phyloP scores from a whole-genome alignment of 2,113 vertebrate species.

The Hippocampus comes region DNA sequence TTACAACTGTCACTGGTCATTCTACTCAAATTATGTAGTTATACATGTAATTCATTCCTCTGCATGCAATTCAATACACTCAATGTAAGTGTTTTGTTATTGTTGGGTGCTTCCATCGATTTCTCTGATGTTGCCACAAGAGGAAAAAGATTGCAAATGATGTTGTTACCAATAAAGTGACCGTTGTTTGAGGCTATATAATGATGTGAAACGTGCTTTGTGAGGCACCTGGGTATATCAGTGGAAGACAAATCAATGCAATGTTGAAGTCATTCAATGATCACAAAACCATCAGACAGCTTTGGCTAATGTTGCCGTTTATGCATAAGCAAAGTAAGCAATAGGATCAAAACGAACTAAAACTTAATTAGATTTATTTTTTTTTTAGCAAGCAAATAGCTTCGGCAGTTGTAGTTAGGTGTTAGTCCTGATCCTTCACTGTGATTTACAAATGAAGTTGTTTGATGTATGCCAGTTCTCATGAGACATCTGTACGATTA shows the following conservation, averaged over 20 bases:
- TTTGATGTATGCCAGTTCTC: background rate
- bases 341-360: background rate
- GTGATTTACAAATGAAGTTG: background rate
- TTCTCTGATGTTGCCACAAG: slow-evolving; percentile 6
- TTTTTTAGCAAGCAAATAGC: background rate
- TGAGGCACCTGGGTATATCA: slow-evolving; percentile 8
- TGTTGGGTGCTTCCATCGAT: slow-evolving; percentile 4
- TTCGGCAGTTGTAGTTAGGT: background rate
- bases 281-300: slow-evolving; percentile 13
- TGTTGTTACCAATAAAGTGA: background rate
- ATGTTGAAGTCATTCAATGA: slow-evolving; percentile 32
- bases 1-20: no score
- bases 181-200: background rate
- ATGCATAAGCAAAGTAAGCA: slow-evolving; percentile 6
- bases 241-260: slow-evolving; percentile 23
- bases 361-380: background rate
- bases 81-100: no score
- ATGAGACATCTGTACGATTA: background rate
- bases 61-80: background rate
- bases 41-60: background rate
- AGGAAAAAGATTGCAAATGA: background rate
- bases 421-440: background rate
- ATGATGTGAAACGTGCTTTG: slow-evolving; percentile 12
- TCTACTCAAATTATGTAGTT: background rate
- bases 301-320: background rate